Percentiles rank a stretch among this genome's conserved stretches.
phyloP scores from a whole-genome alignment of 2,888 invertebrate genomes.

The Sycophila texana region DNA sequence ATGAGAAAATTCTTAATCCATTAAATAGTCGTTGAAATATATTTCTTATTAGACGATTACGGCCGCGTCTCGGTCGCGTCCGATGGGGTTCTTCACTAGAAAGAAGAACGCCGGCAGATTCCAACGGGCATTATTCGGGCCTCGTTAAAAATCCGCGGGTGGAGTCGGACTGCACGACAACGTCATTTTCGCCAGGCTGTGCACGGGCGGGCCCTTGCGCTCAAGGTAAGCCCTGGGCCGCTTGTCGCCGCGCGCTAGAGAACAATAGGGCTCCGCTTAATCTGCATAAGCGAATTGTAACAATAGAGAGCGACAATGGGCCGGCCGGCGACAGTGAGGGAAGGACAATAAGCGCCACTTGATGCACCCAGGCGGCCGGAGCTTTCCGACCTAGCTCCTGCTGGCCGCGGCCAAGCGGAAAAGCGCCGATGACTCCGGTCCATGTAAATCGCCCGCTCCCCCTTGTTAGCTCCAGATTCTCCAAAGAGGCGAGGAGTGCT shows the following conservation, averaged over 20 bases:
- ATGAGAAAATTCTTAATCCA: too few relatives aligned
- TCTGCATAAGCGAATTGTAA: slow-evolving; percentile 72
- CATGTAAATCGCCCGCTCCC: slow-evolving; percentile 20
- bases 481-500: background rate
- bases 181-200: slow-evolving; percentile 57
- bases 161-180: slow-evolving; percentile 42
- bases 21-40: too few relatives aligned
- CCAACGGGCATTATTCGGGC: background rate
- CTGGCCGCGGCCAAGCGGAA: background rate
- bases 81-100: too few relatives aligned
- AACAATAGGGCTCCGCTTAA: slow-evolving; percentile 71
- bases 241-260: slow-evolving; percentile 55
- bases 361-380: slow-evolving; percentile 60
- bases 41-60: too few relatives aligned
- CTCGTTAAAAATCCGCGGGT: slow-evolving; percentile 18
- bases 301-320: slow-evolving; percentile 71
- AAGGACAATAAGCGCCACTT: slow-evolving; percentile 73
- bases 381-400: background rate
- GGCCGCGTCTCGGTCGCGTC: too few relatives aligned
- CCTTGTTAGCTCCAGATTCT: slow-evolving; percentile 9
- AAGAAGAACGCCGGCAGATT: background rate
- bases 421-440: background rate
- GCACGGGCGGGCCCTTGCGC: slow-evolving; percentile 54
- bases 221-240: slow-evolving; percentile 45
- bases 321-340: slow-evolving; percentile 65